These are phyloP conservation scores for Macrosteles quadrilineatus DNA, from an alignment of 1,140 invertebrate species.

Conservation along the genomic window DNA sequence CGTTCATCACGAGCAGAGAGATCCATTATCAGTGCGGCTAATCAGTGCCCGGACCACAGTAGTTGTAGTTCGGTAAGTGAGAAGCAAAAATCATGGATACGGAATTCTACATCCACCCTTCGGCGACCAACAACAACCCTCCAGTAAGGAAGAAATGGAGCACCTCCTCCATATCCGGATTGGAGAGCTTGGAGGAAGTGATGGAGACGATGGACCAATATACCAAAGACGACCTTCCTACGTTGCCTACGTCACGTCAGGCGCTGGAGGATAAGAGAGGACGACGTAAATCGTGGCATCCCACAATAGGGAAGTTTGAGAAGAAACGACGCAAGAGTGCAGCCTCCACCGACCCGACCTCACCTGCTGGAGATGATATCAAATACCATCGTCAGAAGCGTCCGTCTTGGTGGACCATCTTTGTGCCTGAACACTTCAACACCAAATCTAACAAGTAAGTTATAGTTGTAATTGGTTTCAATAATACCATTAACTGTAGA, in stretches of 20 bases:
- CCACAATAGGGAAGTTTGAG: constrained; percentile 60
- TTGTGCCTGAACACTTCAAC: constrained; percentile 67
- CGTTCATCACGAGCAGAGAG: neutral
- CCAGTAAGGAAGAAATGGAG: constrained; percentile 52
- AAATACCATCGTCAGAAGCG: constrained; percentile 66
- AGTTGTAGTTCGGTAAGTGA: no score
- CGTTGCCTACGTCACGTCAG: constrained; percentile 11
- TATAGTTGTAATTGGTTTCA: no score
- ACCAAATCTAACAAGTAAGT: constrained; percentile 9
- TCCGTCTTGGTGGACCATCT: constrained; percentile 84
- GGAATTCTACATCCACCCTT: constrained; percentile 34
- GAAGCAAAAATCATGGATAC: constrained; percentile 37
- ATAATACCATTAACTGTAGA: no score
- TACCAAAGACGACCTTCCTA: constrained; percentile 10
- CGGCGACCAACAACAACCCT: constrained; percentile 38
- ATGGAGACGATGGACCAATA: constrained; percentile 11
- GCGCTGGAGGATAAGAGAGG: constrained; percentile 43
- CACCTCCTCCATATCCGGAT: constrained; percentile 50
- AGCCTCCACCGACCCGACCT: constrained; percentile 47
- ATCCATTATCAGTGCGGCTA: neutral
- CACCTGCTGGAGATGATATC: constrained; percentile 45
- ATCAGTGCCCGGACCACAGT: no score
- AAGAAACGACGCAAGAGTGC: constrained; percentile 64
- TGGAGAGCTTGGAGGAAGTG: constrained; percentile 49
- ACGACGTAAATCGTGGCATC: constrained; percentile 68